Base-by-base conservation (phyloP, 2,888 invertebrate genomes). In the Eupithecia exiguata region DNA sequence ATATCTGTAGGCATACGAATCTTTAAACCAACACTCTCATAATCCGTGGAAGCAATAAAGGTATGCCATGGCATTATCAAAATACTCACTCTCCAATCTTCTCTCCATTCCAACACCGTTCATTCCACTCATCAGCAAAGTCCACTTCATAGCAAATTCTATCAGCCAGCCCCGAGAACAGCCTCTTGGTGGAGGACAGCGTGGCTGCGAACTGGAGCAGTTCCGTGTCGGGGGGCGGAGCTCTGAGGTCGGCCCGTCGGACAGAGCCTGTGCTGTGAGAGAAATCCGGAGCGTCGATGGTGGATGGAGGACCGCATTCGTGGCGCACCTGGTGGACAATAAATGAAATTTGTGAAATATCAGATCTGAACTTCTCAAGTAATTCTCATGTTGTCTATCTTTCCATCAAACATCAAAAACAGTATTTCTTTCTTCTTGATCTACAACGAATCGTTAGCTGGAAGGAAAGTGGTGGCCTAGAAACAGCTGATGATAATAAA, bases 21-120 rank as follows among this genome's bases (percentile, higher is more conserved):
- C n/a, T 30, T 30, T 30, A 30, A 30, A 30, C 4, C 30, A 30
- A 30, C 2, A 30, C 4, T 30, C 1, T 30, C 30, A 30, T 30
- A 1, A 30, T 30, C 30, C 1, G 30, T 30, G 30, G 4, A 30
- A 30, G 30, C 30, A 30, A 30, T 30, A 30, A 4, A 30, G 30
- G 30, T 30, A 30, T 30, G 30, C 2, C 30, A 30, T 3, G 30
- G 30, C 4, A 30, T 30, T 30, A 30, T 25, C 6, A 62, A 71
- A 25, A 68, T 40, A 96, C 97, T 96, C 86, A 97, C 97, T 97
- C 96, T 90, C 96, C 97, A 81, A 97, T 94, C 77, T 95, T 90
- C 80, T 96, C 96, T 68, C 98, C 98, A 86, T 97, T 98, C 98
- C 98, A 98, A 89, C 98, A 98, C 78, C 95, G 95, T 61, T 96